Conservation (phyloP, 2,888 invertebrate species). For the Tenthredo amoena region DNA sequence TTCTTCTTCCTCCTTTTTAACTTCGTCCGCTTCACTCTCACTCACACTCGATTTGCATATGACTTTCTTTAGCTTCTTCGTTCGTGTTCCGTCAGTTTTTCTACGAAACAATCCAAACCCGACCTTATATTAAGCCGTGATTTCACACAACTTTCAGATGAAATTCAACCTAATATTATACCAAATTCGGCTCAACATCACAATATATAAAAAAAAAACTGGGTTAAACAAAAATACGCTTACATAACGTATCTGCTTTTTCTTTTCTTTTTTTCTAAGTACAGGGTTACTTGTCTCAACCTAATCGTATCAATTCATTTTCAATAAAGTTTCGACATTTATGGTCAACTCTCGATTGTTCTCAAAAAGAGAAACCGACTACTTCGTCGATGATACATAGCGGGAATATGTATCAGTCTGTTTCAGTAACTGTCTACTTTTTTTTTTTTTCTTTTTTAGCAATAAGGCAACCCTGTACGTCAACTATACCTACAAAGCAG, state of each 20-base stretch:
- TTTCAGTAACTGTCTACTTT: background rate
- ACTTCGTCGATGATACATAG: background rate
- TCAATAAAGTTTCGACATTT: background rate
- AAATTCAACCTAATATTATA: background rate
- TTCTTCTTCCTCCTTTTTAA: slow-evolving; percentile 28
- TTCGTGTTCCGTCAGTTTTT: slow-evolving; percentile 61
- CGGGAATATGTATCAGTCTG: background rate
- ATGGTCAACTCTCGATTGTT: background rate
- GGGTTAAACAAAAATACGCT: background rate
- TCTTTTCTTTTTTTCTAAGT: background rate
- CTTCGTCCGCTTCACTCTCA: slow-evolving; percentile 51
- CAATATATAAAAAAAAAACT: background rate
- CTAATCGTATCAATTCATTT: background rate
- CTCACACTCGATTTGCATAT: slow-evolving; percentile 35
- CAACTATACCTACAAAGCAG: background rate
- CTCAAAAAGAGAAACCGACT: background rate
- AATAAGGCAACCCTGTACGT: background rate
- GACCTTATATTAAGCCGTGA: background rate
- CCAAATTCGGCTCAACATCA: background rate
- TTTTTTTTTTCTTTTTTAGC: background rate
- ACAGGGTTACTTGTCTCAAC: background rate
- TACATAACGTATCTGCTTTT: background rate
- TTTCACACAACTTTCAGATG: background rate
- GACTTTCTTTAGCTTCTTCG: slow-evolving; percentile 40
- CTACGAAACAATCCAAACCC: slow-evolving; percentile 59